Evolutionary conservation across 53 echinoderm and acorn worm genomes (phyloP), one percentile per base, ranked within the genome.

Genomic region (Paelopatides confundens): DNA sequence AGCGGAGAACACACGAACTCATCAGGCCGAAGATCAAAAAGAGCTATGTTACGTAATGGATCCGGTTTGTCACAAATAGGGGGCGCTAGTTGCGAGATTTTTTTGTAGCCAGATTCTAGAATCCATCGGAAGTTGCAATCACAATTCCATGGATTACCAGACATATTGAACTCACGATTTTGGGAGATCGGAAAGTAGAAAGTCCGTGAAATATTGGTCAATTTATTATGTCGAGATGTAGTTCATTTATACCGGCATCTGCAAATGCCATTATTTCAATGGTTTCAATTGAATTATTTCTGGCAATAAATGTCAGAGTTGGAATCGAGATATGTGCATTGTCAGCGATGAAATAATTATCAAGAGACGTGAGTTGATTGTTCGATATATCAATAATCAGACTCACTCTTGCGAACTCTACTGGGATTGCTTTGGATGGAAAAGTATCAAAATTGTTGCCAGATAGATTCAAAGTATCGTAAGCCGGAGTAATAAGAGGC

Each of bases 91-190:
- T n/a, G 0, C 9, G 33, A 79, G 17, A 34, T 31, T 1, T 79
- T 0, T 32, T 31, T 50, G 33, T 28, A 34, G 29, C 8, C 32
- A 29, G 79, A 50, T 43, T 17, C 13, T 5, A 54, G 33, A 31
- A 79, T 53, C 79, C 79, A 79, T 13, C 79, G 51, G 18, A 79
- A 52, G 5, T 79, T 79, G 18, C 79, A 79, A n/a, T 79, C 79
- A 33, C 79, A 79, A 48, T 79, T 54, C 79, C 79, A 79, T 17
- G 58, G 58, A 32, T 79, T 79, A 34, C 31, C 79, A 33, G 79
- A 51, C 79, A 79, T 51, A 21, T 54, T 32, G 18, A 79, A 79
- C 48, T 53, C 58, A 11, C 35, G 15, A 48, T 51, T 79, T 17
- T 31, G 15, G 3, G 79, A 79, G 21, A 52, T 28, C 4, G 79